Conservation (phyloP, 2,888 invertebrate species). For the Aquatica leii region DNA sequence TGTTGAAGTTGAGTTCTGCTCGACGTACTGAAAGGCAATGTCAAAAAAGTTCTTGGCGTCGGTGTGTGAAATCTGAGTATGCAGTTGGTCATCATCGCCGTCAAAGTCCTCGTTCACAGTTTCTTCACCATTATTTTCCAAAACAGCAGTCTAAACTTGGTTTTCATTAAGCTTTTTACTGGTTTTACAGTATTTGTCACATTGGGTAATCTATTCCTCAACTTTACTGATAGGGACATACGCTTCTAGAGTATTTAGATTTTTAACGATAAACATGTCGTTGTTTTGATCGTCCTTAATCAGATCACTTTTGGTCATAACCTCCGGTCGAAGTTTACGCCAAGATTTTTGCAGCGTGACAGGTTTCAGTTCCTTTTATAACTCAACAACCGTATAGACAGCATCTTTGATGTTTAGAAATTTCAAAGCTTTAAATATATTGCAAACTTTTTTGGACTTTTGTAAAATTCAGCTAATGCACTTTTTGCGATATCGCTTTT, state of each 20-base stretch:
- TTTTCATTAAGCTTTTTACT: neutral
- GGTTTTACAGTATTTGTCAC: neutral
- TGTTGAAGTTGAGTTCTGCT: conserved; percentile 4
- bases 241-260: too few relatives aligned
- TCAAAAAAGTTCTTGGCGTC: conserved; percentile 13
- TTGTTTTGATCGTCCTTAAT: neutral
- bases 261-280: neutral
- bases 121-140: conserved; percentile 9
- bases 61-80: conserved; percentile 1
- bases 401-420: neutral
- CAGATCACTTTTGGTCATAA: too few relatives aligned
- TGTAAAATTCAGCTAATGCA: too few relatives aligned
- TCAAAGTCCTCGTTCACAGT: conserved; percentile 13
- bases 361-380: neutral
- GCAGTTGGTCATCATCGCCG: conserved; percentile 18
- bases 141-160: neutral
- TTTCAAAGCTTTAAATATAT: too few relatives aligned
- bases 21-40: conserved; percentile 7
- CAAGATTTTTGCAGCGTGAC: conserved; percentile 1
- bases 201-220: too few relatives aligned
- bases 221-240: too few relatives aligned
- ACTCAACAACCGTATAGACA: neutral
- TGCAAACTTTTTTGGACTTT: too few relatives aligned
- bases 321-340: conserved; percentile 8
- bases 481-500: too few relatives aligned